Base-by-base conservation (phyloP, 2,797 vertebrate genomes). In the Spea hammondii region DNA sequence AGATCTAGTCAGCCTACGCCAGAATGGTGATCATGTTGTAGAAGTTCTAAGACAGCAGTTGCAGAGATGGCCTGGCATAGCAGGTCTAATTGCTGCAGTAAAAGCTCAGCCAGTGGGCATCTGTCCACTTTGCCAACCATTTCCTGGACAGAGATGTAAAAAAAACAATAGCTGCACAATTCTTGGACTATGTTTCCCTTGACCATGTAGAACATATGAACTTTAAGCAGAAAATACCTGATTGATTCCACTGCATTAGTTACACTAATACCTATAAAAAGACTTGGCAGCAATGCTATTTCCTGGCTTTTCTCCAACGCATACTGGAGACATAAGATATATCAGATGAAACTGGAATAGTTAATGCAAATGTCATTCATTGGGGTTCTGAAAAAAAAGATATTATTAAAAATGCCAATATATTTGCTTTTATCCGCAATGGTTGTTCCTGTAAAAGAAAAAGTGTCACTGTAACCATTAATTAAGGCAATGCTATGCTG, bases 381-480 rank as follows among this genome's bases (percentile, higher is more conserved):
- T 65, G 3, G 68, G 74, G 65, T 84, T 76, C 72, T 65, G 80
- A 57, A 72, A 65, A 59, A 67, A 77, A 49, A 84, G 57, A 49
- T 76, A 79, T 78, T 82, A 78, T 81, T 78, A 53, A 9, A 64
- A 11, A 70, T 81, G n/a, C 83, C 8, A 53, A 32, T 82, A 71
- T 46, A 45, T 57, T 78, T 79, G 74, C 72, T 66, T 72, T 6
- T 78, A 80, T 83, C 68, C 45, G 8, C 9, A 74, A 71, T 74
- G 69, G 83, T 85, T 79, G 6, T 73, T 47, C 80, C 83, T 69
- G 46, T 82, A 75, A 74, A 69, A 78, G 81, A 54, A 74, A 86
- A 47, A 70, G 75, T 74, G 69, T 46, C 71, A 82, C 83, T 72
- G 69, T 87, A 88, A 85, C 83, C 87, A 87, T 79, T 79, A 64